These are phyloP conservation scores for Sinocyclocheilus anophthalmus DNA, from an alignment of 2,113 vertebrate genomes.

Conservation along the genomic window DNA sequence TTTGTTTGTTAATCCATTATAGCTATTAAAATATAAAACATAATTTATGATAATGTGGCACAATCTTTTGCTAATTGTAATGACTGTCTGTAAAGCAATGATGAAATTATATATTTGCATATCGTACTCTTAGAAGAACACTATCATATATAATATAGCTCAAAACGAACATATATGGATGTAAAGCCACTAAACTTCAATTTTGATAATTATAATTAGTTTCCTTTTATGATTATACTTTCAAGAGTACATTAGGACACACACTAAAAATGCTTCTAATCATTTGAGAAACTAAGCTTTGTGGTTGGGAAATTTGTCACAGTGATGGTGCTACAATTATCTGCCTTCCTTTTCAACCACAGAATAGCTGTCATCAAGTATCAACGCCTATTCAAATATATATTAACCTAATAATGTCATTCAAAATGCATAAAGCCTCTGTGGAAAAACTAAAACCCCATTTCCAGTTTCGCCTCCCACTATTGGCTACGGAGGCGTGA, in stretches of 20 bases:
- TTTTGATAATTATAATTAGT: neutral
- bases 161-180: neutral
- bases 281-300: neutral
- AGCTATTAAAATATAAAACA: too few relatives aligned
- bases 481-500: slow-evolving; percentile 46
- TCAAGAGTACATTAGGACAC: neutral
- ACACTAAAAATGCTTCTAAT: neutral
- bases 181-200: neutral
- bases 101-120: too few relatives aligned
- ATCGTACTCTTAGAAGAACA: too few relatives aligned
- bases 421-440: neutral
- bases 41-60: too few relatives aligned
- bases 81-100: too few relatives aligned
- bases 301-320: neutral
- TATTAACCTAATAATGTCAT: neutral
- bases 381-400: neutral
- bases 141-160: neutral
- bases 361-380: neutral
- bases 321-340: neutral
- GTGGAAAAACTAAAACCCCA: neutral
- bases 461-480: neutral
- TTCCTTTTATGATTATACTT: neutral
- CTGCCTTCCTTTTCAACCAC: neutral
- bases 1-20: too few relatives aligned
- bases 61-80: too few relatives aligned